Evolutionary conservation across 2,113 vertebrate genomes (phyloP), one percentile per base, ranked within the genome.

Genomic region (Menidia beryllina): DNA sequence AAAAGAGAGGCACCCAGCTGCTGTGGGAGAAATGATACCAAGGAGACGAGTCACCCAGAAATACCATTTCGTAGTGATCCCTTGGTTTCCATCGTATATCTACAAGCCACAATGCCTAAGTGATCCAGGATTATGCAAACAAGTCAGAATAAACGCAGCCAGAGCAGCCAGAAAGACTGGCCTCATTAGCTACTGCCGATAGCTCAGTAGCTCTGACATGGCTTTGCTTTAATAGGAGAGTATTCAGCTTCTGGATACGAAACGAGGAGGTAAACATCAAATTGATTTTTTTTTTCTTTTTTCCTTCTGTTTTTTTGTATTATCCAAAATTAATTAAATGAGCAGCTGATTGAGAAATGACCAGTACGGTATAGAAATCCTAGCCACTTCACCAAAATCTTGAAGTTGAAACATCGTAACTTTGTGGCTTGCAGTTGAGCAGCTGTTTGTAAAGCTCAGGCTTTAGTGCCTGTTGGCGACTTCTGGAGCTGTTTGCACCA

Each of bases 61-160:
- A 47, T 34, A n/a, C n/a, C n/a, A n/a, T n/a, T n/a, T n/a, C n/a
- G n/a, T n/a, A 45, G 48, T 30, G 24, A 30, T 39, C 10, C 45
- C 41, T 30, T 24, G 59, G 53, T 17, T 30, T 72, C 61, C 68
- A 57, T 60, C 57, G 60, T 57, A 61, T 70, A 60, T 78, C 75
- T 66, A 69, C 36, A 68, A 77, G 70, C 73, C 60, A 65, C 43
- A 54, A 62, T 66, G 81, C 73, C 82, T 75, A 62, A 51, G 67
- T 21, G 48, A 34, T 66, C 45, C 1, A 2, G 26, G 45, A 47
- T 55, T 43, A 57, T 57, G 43, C 19, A 45, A 64, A 11, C 13
- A 19, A 50, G 34, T 58, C 2, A 1, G 38, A 56, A 77, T 19
- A 24, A 59, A 65, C 27, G 17, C 27, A 43, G n/a, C n/a, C n/a